phyloP scores from a whole-genome alignment of 2,888 invertebrate genomes.

The Leistus spinibarbis region DNA sequence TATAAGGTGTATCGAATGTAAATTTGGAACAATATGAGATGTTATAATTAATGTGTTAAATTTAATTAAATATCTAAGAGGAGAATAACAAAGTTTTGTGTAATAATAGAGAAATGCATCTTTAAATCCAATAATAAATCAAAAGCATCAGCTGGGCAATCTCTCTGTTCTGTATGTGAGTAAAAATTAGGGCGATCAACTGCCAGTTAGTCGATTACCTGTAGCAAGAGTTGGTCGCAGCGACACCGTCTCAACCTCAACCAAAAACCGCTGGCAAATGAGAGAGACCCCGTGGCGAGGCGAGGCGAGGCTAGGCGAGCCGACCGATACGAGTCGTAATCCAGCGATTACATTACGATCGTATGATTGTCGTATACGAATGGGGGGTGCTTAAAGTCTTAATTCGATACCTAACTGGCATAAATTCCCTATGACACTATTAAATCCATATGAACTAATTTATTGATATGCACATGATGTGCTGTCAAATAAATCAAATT shows the following conservation, averaged over 20 bases:
- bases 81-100: no score
- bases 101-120: no score
- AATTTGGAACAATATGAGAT: no score
- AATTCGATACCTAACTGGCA: slow-evolving; percentile 34
- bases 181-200: neutral
- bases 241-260: neutral
- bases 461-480: slow-evolving; percentile 37
- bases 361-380: slow-evolving; percentile 34
- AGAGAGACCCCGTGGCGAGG: neutral
- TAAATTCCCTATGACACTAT: slow-evolving; percentile 36
- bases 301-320: neutral
- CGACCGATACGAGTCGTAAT: slow-evolving; percentile 22
- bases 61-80: no score
- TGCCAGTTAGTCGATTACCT: neutral
- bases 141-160: neutral
- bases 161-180: neutral
- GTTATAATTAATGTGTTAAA: no score
- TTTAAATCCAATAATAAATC: neutral
- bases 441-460: slow-evolving; percentile 37
- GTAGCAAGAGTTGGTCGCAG: neutral
- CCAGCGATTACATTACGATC: slow-evolving; percentile 35
- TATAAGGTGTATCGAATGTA: no score
- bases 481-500: slow-evolving; percentile 37
- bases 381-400: slow-evolving; percentile 37
- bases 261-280: neutral